Evolutionary conservation across 2,113 vertebrate species (phyloP).

Genomic region (Malurus melanocephalus): DNA sequence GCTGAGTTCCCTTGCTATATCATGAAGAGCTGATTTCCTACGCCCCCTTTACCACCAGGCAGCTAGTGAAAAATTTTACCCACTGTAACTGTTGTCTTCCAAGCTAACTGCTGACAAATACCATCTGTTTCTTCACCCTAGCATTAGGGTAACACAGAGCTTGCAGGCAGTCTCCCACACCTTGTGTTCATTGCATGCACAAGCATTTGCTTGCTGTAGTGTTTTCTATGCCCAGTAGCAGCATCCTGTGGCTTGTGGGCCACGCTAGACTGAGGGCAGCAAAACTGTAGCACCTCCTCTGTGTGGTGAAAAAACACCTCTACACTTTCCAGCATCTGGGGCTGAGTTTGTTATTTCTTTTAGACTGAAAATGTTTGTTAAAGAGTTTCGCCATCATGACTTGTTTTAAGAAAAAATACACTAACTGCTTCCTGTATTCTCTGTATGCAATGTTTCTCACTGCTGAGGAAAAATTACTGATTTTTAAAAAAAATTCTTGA

Average conservation of each 20-base stretch:
- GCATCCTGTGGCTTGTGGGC: background rate
- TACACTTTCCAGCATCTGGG: background rate
- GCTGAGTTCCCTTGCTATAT: background rate
- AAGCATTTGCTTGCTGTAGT: fast-evolving
- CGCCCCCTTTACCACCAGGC: background rate
- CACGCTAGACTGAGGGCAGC: background rate
- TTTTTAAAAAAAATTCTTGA: background rate
- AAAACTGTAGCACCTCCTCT: background rate
- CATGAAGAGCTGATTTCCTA: background rate
- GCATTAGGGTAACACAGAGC: background rate
- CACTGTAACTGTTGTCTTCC: background rate
- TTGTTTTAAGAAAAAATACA: background rate
- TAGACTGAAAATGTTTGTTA: background rate
- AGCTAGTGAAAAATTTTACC: background rate
- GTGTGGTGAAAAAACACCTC: background rate
- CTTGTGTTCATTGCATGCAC: fast-evolving
- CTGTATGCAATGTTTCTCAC: background rate
- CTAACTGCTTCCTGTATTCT: background rate
- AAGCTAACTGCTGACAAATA: background rate
- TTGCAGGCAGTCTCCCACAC: background rate
- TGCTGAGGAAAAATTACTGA: background rate
- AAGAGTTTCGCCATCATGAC: background rate
- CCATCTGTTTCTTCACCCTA: background rate
- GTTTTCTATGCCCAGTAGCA: background rate
- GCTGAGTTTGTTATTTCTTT: background rate